phyloP scores from a whole-genome alignment of 2,113 vertebrate genomes.

The Heterocephalus glaber region DNA sequence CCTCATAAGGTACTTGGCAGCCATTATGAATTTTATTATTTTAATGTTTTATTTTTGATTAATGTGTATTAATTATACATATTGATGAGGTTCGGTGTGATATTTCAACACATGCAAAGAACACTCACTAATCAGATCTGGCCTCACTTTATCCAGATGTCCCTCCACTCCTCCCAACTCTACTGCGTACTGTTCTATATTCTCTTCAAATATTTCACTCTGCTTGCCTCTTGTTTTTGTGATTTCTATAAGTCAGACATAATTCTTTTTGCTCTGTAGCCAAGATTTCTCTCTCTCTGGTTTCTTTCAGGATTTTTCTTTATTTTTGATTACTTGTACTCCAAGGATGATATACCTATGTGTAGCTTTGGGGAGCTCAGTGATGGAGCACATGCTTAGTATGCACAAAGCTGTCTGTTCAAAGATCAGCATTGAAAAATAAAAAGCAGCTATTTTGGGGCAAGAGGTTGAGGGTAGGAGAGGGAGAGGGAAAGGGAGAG shows the following conservation, averaged over 20 bases:
- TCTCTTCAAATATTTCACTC: neutral
- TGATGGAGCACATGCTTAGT: neutral
- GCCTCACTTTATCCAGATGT: neutral
- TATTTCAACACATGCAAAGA: neutral
- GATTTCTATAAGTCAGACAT: neutral
- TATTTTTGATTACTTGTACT: neutral
- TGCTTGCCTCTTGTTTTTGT: neutral
- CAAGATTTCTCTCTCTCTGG: neutral
- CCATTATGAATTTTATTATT: neutral
- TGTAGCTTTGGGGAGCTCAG: neutral
- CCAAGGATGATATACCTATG: neutral
- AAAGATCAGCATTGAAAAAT: neutral
- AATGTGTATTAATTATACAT: neutral
- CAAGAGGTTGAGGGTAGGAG: neutral
- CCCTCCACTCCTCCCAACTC: neutral
- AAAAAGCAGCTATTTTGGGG: neutral
- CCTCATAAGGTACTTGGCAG: neutral
- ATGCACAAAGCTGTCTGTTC: neutral
- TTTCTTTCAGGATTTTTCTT: neutral
- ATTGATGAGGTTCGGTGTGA: neutral
- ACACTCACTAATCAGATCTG: too few species aligned
- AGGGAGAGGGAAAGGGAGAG: too few species aligned
- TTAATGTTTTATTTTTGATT: neutral
- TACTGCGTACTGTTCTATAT: neutral
- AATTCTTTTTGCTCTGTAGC: neutral